These are phyloP conservation scores for Ceyx erithaca DNA, from an alignment of 2,797 vertebrate species.

Conservation along the genomic window DNA sequence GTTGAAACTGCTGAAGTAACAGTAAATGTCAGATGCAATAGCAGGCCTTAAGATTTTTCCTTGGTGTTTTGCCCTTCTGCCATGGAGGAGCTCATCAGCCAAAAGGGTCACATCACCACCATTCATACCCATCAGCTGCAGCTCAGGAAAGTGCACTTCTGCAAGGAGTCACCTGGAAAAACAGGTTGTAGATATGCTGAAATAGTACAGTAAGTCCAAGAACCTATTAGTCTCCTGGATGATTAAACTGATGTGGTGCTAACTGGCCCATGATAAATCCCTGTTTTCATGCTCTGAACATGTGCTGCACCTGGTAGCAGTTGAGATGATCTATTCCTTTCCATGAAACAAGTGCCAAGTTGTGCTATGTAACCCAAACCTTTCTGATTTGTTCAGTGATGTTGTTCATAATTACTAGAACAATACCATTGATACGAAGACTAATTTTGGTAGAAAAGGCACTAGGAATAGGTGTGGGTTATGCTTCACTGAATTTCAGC, in stretches of 20 bases:
- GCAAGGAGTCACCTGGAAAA: neutral
- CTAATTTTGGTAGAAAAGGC: neutral
- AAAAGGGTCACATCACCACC: neutral
- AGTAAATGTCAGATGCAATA: neutral
- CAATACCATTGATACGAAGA: neutral
- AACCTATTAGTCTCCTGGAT: neutral
- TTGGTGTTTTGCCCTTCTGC: neutral
- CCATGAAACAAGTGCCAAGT: neutral
- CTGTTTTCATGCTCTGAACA: neutral
- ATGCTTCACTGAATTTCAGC: neutral
- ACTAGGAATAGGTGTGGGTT: neutral
- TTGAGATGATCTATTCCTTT: neutral
- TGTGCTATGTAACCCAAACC: neutral
- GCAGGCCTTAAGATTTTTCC: neutral
- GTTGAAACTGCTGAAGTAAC: neutral
- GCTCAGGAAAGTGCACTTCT: neutral
- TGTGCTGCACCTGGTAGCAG: neutral
- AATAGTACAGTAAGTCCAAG: neutral
- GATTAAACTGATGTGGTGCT: neutral
- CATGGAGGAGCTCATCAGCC: neutral
- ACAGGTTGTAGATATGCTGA: neutral
- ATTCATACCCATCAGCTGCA: neutral
- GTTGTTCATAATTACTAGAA: neutral
- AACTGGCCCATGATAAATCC: neutral
- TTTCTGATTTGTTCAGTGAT: neutral